A percentile compares a stretch with the other conserved stretches of the same genome.
Conservation (phyloP, 2,888 invertebrate species). For the Erebia palarica region DNA sequence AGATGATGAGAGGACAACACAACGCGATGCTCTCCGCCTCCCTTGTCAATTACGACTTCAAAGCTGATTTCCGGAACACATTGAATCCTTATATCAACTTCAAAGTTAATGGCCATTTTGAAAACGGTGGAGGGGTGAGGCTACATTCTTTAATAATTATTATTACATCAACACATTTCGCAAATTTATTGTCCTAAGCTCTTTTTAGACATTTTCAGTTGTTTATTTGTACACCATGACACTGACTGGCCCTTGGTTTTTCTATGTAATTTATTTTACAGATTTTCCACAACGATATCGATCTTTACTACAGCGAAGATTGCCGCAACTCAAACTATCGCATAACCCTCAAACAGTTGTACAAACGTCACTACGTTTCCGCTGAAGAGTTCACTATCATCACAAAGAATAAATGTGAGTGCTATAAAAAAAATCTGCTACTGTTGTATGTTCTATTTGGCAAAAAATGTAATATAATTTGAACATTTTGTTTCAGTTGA, state of each 20-base stretch:
- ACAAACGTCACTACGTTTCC: slow-evolving; percentile 62
- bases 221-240: not conserved
- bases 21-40: slow-evolving; percentile 73
- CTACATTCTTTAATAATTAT: not conserved
- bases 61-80: slow-evolving; percentile 80
- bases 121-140: slow-evolving; percentile 64
- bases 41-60: slow-evolving; percentile 67
- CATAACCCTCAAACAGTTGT: slow-evolving; percentile 72
- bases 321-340: slow-evolving; percentile 80
- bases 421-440: too few species aligned
- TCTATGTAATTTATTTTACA: slow-evolving; percentile 37
- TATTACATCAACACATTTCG: too few species aligned
- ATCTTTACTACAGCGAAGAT: slow-evolving; percentile 84
- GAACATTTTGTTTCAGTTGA: slow-evolving; percentile 62
- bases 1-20: slow-evolving; percentile 75
- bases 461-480: not conserved
- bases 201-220: slow-evolving; percentile 32
- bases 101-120: slow-evolving; percentile 81
- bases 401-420: slow-evolving; percentile 77
- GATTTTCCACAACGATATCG: slow-evolving; percentile 72
- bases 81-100: slow-evolving; percentile 84
- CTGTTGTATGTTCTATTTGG: not conserved
- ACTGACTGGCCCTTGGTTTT: not conserved
- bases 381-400: slow-evolving; percentile 71
- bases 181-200: too few species aligned